Evolutionary conservation across 2,888 invertebrate genomes (phyloP).

Genomic region (Ormyrus nitidulus): DNA sequence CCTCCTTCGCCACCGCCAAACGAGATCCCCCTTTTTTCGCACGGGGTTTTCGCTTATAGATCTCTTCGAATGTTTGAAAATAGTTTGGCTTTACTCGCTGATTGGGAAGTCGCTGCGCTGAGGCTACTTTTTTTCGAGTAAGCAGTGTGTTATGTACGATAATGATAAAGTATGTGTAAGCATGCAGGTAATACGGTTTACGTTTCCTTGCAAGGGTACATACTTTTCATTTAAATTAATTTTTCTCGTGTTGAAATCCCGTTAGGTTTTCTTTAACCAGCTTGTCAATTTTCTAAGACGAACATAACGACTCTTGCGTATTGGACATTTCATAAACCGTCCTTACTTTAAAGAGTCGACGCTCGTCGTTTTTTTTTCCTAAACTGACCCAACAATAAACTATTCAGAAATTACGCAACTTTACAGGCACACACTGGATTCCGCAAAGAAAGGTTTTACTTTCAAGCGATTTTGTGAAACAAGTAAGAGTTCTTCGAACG

Average conservation of each 20-base stretch:
- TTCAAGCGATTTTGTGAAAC: conserved; percentile 13
- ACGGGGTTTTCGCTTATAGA: neutral
- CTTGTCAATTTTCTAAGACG: no score
- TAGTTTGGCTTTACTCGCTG: neutral
- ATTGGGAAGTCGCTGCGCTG: no score
- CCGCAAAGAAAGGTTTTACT: conserved; percentile 19
- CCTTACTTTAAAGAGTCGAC: neutral
- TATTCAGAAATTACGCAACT: neutral
- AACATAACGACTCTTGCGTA: neutral
- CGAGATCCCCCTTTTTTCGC: neutral
- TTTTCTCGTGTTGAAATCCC: no score
- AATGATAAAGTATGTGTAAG: no score
- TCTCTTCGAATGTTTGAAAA: neutral
- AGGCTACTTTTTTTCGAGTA: no score
- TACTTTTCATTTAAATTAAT: no score
- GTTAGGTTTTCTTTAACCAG: no score
- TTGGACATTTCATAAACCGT: neutral
- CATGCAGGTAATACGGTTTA: no score
- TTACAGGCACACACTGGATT: neutral
- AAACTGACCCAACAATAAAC: conserved; percentile 4
- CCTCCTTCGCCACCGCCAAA: neutral
- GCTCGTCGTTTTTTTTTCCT: neutral
- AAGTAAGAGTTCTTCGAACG: neutral
- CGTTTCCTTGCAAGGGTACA: no score
- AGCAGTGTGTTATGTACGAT: no score